These are phyloP conservation scores for Melanargia galathea DNA, from an alignment of 2,888 invertebrate species.

Conservation along the genomic window DNA sequence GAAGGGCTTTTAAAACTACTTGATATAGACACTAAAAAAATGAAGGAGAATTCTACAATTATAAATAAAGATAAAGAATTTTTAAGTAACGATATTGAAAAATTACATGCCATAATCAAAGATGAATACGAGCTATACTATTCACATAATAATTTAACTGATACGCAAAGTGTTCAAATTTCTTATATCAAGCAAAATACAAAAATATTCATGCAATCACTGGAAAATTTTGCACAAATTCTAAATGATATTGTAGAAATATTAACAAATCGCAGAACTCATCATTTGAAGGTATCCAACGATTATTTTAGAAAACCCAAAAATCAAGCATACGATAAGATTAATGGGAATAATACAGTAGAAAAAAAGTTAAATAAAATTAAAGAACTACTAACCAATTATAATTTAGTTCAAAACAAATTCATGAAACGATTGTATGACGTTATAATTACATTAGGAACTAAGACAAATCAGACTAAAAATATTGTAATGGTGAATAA, in stretches of 20 bases:
- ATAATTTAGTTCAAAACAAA: constrained; percentile 61
- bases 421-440: constrained; percentile 62
- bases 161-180: constrained; percentile 54
- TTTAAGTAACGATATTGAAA: constrained; percentile 48
- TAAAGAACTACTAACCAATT: constrained; percentile 53
- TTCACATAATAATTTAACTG: constrained; percentile 44
- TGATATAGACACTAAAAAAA: constrained; percentile 26
- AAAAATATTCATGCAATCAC: constrained; percentile 55
- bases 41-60: constrained; percentile 36
- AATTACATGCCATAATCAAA: constrained; percentile 55
- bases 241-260: constrained; percentile 59
- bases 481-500: constrained; percentile 28
- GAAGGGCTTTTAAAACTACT: constrained; percentile 50
- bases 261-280: constrained; percentile 44
- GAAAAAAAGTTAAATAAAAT: constrained; percentile 49
- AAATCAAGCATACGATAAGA: neutral
- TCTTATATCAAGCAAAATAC: constrained; percentile 60
- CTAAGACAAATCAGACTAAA: constrained; percentile 21
- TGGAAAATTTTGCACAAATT: constrained; percentile 59
- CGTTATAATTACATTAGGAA: constrained; percentile 49
- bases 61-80: constrained; percentile 22
- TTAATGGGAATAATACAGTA: constrained; percentile 30
- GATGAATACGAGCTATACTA: constrained; percentile 41
- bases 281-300: constrained; percentile 21
- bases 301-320: constrained; percentile 30